Evolutionary conservation across 2,888 invertebrate species (phyloP), one percentile per base, ranked within the genome.

Genomic region (Cephus nigrinus): DNA sequence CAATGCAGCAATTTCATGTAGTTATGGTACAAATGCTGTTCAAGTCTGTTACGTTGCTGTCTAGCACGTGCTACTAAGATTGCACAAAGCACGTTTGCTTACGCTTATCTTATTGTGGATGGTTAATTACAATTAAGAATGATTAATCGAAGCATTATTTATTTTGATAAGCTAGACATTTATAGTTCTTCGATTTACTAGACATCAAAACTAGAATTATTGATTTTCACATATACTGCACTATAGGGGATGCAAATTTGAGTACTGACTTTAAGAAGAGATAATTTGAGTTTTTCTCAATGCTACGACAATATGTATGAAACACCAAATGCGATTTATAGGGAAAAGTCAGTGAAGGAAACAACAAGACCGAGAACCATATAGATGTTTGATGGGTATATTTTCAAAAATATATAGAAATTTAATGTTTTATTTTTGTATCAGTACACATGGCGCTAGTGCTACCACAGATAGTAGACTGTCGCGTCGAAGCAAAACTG

Each of bases 401-500:
- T 9, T 9, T 55, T 55, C 9, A 2, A 55, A 55, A 55, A 55
- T 23, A 23, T 55, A 23, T 55, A 55, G 55, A 55, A 55, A 55
- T 55, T 0, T 55, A 55, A 23, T 55, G 55, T 73, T 78, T 82
- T 85, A 75, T 83, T 78, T 89, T 82, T 87, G 84, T 85, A 83
- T 85, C 82, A 90, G 90, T 89, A 85, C 84, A 84, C 84, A 85
- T 80, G 86, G 86, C 78, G 84, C 84, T 82, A 87, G 82, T 79
- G 81, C 85, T 82, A 84, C 84, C 80, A 85, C 85, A 83, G 85
- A 86, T 85, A 87, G 80, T 88, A 90, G 86, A 90, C 84, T 85
- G 84, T 88, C 86, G 84, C 89, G 88, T 86, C 89, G 88, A 88
- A 90, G 91, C 87, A 92, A 94, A 93, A 95, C 95, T 85, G 95